These are phyloP conservation scores for Apoderus coryli DNA, from an alignment of 2,888 invertebrate genomes.

Conservation along the genomic window DNA sequence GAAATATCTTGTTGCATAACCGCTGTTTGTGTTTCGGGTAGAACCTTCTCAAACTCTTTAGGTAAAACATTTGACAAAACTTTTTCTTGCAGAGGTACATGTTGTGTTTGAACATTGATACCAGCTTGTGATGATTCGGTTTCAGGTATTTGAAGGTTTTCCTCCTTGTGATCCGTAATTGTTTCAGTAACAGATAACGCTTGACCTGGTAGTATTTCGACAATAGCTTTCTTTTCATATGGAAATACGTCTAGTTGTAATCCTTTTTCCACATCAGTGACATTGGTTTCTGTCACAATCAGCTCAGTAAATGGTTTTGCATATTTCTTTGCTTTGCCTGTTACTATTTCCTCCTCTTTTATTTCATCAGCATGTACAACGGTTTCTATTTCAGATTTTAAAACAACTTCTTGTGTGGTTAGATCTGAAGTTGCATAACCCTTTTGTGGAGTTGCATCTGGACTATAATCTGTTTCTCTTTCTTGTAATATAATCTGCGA, in stretches of 20 bases:
- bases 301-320: slow-evolving; percentile 37
- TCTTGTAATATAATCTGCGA: slow-evolving; percentile 33
- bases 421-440: slow-evolving; percentile 32
- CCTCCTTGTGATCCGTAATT: slow-evolving; percentile 37
- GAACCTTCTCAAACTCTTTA: slow-evolving; percentile 32
- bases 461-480: slow-evolving; percentile 32
- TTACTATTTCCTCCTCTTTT: slow-evolving; percentile 29
- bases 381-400: slow-evolving; percentile 34
- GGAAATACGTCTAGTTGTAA: slow-evolving; percentile 37
- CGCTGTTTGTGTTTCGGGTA: slow-evolving; percentile 32
- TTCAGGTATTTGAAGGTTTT: slow-evolving; percentile 30
- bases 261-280: slow-evolving; percentile 39
- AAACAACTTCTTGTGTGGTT: slow-evolving; percentile 33
- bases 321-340: slow-evolving; percentile 36
- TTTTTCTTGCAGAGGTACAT: slow-evolving; percentile 38
- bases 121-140: slow-evolving; percentile 38
- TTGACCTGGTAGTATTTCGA: slow-evolving; percentile 42
- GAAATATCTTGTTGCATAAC: slow-evolving; percentile 32
- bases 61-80: slow-evolving; percentile 32
- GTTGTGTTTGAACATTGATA: slow-evolving; percentile 35
- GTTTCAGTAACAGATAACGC: slow-evolving; percentile 46
- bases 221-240: slow-evolving; percentile 37
- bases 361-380: slow-evolving; percentile 34
- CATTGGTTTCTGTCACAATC: slow-evolving; percentile 37
- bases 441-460: slow-evolving; percentile 28